These are phyloP conservation scores for Myiagra hebetior DNA, from an alignment of 2,113 vertebrate species.

Conservation along the genomic window DNA sequence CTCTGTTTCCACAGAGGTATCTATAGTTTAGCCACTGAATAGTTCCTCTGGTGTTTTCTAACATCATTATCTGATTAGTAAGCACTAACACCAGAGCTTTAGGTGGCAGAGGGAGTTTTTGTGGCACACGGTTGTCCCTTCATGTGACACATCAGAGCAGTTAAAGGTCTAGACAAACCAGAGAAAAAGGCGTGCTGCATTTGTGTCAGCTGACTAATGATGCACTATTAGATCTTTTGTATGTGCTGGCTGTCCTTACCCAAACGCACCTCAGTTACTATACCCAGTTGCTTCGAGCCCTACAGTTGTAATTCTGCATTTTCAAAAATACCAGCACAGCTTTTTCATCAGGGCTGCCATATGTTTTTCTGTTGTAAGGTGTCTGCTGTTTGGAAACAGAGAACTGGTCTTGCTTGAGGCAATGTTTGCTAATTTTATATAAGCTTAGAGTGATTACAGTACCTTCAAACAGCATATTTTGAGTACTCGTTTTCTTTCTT, in stretches of 20 bases:
- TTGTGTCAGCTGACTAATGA: neutral
- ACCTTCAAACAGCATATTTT: neutral
- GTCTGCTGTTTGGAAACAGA: neutral
- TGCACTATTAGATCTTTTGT: neutral
- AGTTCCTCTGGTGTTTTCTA: neutral
- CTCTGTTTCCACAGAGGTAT: accelerated
- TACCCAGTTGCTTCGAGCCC: neutral
- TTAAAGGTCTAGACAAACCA: neutral
- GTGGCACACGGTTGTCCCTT: neutral
- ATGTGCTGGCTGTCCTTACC: neutral
- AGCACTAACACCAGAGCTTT: neutral
- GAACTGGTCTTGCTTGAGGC: neutral
- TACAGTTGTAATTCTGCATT: neutral
- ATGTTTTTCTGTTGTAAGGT: neutral
- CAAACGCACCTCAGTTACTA: neutral
- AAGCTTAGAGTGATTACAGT: neutral
- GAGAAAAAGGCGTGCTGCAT: neutral
- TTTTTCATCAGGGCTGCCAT: neutral
- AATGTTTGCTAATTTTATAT: neutral
- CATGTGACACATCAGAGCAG: neutral
- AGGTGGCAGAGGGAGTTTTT: neutral
- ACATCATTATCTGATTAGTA: neutral
- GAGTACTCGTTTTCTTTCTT: neutral
- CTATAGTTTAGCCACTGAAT: neutral
- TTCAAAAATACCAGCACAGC: neutral